Evolutionary conservation across 2,797 vertebrate genomes (phyloP).

Genomic region (Pseudochirops corinnae): DNA sequence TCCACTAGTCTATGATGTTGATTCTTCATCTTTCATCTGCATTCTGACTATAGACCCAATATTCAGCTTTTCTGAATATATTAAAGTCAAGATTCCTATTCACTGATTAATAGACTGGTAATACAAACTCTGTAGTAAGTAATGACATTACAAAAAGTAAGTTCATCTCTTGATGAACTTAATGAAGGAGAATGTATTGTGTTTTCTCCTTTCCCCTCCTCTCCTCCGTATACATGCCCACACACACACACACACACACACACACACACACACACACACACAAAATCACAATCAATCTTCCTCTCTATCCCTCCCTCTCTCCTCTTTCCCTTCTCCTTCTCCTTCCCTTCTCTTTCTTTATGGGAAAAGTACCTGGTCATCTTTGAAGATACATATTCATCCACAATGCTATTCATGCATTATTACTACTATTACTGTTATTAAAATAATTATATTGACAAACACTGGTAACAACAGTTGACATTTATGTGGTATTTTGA

Average conservation of each 20-base stretch:
- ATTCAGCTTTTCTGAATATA: background rate
- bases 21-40: background rate
- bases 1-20: background rate
- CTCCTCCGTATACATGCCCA: background rate
- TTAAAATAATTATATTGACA: background rate
- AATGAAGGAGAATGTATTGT: background rate
- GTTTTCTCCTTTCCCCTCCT: background rate
- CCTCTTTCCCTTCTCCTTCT: background rate
- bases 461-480: background rate
- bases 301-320: background rate
- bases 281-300: too few relatives aligned
- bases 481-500: background rate
- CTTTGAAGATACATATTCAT: background rate
- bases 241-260: too few relatives aligned
- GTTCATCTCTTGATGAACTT: background rate
- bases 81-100: background rate
- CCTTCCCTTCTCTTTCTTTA: background rate
- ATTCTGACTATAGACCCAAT: background rate
- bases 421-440: background rate
- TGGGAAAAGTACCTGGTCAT: background rate
- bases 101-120: background rate
- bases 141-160: background rate
- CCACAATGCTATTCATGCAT: background rate
- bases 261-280: too few relatives aligned
- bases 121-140: background rate